Evolutionary conservation across 35 echinoderm and acorn worm species (phyloP), one percentile per base, ranked within the genome.

Genomic region (Diadema setosum): DNA sequence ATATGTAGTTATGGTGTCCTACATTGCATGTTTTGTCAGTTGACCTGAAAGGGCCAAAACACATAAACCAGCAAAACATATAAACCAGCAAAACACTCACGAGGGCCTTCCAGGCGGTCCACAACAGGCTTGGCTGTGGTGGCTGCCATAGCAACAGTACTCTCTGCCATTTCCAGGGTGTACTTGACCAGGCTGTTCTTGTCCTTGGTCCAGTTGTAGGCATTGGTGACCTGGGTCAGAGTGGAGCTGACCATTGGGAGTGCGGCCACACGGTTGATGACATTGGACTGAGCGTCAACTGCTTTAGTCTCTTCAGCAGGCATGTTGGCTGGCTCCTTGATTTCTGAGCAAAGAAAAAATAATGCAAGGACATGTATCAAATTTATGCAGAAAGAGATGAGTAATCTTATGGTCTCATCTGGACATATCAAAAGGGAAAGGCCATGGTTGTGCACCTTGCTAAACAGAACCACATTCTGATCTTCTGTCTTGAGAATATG

Each of bases 201-300:
- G 31, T 94, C 96, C 82, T 98, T 98, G 34, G 92, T 94, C 96
- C 89, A 94, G 40, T 87, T 94, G 89, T 98, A 98, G 25, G 85
- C 82, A 89, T 91, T 90, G 61, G 89, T 39, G 52, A 98, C 74
- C 34, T 93, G 87, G 16, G 82, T 80, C 56, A 97, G 23, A 9
- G 95, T 88, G 4, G 91, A 90, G 36, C 85, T 97, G 46, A 97
- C 95, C 65, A 97, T 87, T 26, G 95, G 95, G 26, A 93, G 73
- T 42, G 78, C 83, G 1, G 87, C 64, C 17, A 97, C 83, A 21
- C 95, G 90, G 46, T 57, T 82, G 75, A 94, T 75, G 69, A 88
- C 89, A 61, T 64, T 91, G 20, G 69, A 60, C 5, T 91, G 60
- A 23, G 36, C 29, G 45, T 12, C 81, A 50, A 42, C 27, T 4